These are phyloP conservation scores for Hafferia zeledoni DNA, from an alignment of 2,797 vertebrate species.

Conservation along the genomic window DNA sequence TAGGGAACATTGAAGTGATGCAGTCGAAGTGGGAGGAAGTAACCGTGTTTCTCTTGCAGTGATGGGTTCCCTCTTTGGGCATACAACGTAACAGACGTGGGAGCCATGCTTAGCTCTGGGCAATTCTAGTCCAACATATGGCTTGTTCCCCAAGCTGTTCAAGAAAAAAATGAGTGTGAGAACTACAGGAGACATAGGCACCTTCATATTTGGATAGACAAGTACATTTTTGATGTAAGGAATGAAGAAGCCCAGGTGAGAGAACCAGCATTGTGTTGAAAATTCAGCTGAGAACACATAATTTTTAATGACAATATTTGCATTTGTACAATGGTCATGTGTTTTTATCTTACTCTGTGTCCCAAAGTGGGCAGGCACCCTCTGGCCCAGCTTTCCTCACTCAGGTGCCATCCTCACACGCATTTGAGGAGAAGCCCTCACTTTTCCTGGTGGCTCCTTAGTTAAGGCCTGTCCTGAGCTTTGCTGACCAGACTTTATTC, in stretches of 20 bases:
- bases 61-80: not conserved
- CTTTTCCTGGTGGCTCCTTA: not conserved
- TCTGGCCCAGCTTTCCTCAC: not conserved
- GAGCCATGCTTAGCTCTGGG: not conserved
- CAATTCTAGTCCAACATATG: not conserved
- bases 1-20: not conserved
- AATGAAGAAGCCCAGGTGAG: not conserved
- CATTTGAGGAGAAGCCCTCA: not conserved
- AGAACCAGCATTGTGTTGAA: not conserved
- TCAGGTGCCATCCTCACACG: fast-evolving
- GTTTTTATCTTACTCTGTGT: not conserved
- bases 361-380: fast-evolving
- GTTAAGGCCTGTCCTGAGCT: not conserved
- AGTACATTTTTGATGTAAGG: not conserved
- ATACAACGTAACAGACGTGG: not conserved
- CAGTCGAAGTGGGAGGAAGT: not conserved
- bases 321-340: not conserved
- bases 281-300: not conserved
- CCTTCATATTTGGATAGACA: fast-evolving
- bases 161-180: not conserved
- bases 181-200: not conserved
- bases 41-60: not conserved
- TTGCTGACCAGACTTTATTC: not conserved
- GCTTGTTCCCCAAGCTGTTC: not conserved
- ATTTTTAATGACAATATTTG: not conserved